Percentiles rank a stretch among this genome's conserved stretches.
These are phyloP conservation scores for Dolichopus griseipennis DNA, from an alignment of 2,888 invertebrate genomes.

Conservation along the genomic window DNA sequence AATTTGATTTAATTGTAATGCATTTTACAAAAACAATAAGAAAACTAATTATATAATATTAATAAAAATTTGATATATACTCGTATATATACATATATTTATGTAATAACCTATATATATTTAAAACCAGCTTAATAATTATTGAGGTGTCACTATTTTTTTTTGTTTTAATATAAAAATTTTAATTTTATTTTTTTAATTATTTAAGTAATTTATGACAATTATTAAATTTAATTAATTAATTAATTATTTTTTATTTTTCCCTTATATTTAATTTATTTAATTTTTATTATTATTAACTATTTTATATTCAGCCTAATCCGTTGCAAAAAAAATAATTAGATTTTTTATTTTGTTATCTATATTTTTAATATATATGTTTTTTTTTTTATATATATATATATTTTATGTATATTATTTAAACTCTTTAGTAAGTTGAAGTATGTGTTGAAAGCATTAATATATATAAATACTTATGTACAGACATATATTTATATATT, in stretches of 20 bases:
- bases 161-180: slow-evolving; percentile 9
- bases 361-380: no score
- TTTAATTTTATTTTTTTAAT: slow-evolving; percentile 11
- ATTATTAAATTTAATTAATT: no score
- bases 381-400: no score
- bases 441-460: no score
- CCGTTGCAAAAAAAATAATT: no score
- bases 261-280: slow-evolving; percentile 7
- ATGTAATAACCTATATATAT: slow-evolving; percentile 10
- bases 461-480: no score
- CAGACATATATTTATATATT: no score
- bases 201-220: not conserved
- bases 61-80: not conserved
- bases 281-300: slow-evolving; percentile 8
- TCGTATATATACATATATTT: no score
- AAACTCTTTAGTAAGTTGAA: no score
- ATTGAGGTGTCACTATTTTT: slow-evolving; percentile 8
- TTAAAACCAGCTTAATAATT: not conserved
- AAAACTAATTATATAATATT: not conserved
- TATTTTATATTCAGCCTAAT: slow-evolving; percentile 10
- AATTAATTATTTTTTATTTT: not conserved
- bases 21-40: no score
- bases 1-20: no score
- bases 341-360: not conserved
- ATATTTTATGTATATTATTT: no score